phyloP scores from a whole-genome alignment of 2,113 vertebrate species.

The Cnemophilus loriae region DNA sequence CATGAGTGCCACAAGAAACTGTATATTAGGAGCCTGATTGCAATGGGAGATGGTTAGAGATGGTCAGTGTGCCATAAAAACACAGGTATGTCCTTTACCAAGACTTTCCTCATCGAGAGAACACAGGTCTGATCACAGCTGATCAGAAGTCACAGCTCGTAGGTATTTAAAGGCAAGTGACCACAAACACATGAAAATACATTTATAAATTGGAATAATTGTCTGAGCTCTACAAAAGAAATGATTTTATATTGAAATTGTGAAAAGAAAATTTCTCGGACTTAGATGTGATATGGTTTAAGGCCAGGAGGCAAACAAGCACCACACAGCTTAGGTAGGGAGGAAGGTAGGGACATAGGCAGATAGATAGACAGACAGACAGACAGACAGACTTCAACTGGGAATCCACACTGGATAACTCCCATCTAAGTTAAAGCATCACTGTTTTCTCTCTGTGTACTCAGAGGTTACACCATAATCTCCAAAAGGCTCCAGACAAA shows the following conservation, averaged over 20 bases:
- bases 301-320: background rate
- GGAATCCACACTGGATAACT: background rate
- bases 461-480: background rate
- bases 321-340: background rate
- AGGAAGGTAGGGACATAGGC: too few species aligned
- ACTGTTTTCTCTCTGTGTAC: background rate
- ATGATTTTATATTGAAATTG: background rate
- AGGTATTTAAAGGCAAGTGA: background rate
- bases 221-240: background rate
- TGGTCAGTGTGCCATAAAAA: background rate
- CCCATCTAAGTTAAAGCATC: background rate
- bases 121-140: background rate
- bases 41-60: background rate
- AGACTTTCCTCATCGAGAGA: background rate
- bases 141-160: background rate
- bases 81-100: background rate
- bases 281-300: background rate
- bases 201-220: background rate
- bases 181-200: background rate
- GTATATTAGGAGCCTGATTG: background rate
- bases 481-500: background rate
- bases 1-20: background rate
- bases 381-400: background rate
- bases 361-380: accelerated
- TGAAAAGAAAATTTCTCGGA: background rate